These are phyloP conservation scores for Neolamprologus ventralis DNA, from an alignment of 2,113 vertebrate genomes.

Conservation along the genomic window DNA sequence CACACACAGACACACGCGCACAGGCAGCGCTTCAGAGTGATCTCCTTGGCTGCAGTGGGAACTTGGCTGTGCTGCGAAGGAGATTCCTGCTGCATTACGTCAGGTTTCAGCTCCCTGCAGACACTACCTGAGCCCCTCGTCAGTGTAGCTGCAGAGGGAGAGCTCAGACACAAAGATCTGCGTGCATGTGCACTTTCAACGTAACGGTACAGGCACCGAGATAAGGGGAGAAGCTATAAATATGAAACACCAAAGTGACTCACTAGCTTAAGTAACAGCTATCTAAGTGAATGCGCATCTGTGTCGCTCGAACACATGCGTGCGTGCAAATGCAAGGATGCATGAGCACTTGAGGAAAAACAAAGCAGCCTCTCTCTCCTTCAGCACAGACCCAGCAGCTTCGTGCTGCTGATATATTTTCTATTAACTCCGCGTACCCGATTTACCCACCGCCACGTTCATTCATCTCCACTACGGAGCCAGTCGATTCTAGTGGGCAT, in stretches of 20 bases:
- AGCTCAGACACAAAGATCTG: background rate
- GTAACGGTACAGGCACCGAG: background rate
- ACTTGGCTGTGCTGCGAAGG: conserved; percentile 22
- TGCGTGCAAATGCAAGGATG: background rate
- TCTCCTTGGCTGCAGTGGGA: conserved; percentile 30
- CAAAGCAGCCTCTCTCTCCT: background rate
- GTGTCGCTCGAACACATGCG: background rate
- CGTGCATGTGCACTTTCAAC: background rate
- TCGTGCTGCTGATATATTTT: background rate
- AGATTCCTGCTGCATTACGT: conserved; percentile 64
- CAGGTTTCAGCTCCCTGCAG: conserved; percentile 36
- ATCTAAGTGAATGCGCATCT: background rate
- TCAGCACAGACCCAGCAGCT: background rate
- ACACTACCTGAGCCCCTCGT: conserved; percentile 27
- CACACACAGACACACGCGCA: background rate
- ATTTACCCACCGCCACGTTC: background rate
- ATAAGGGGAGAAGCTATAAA: background rate
- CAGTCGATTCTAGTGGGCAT: conserved; percentile 10
- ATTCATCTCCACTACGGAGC: conserved; percentile 3
- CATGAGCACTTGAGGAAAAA: background rate
- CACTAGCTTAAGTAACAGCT: background rate
- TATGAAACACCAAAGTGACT: background rate
- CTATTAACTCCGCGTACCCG: background rate
- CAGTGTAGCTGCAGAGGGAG: conserved; percentile 17
- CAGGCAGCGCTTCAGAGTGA: background rate